These are phyloP conservation scores for Palythoa caribaeorum DNA, from an alignment of 92 coral and sea anemone genomes.

Conservation along the genomic window DNA sequence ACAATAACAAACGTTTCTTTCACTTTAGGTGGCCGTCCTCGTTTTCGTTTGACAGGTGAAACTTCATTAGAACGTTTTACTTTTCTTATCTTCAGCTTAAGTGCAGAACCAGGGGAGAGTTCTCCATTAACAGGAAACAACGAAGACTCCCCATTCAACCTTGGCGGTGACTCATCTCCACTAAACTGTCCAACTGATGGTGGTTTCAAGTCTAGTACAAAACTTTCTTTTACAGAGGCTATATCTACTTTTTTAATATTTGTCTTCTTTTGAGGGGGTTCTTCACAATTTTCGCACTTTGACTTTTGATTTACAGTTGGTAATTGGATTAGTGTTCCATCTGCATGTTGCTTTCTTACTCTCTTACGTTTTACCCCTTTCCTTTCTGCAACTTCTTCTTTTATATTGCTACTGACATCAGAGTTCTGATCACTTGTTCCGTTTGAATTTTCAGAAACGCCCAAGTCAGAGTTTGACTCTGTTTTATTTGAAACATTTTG, in stretches of 20 bases:
- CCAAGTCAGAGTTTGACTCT: neutral
- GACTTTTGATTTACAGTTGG: constrained; percentile 32
- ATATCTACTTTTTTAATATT: constrained; percentile 19
- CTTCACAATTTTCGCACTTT: constrained; percentile 23
- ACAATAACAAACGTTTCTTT: constrained; percentile 82
- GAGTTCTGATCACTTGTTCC: constrained; percentile 26
- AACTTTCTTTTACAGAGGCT: constrained; percentile 35
- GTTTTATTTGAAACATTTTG: constrained; percentile 28
- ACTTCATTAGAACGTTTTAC: constrained; percentile 67
- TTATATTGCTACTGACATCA: neutral
- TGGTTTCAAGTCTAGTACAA: constrained; percentile 29
- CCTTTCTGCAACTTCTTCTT: neutral
- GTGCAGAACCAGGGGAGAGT: constrained; percentile 81
- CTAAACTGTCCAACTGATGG: constrained; percentile 23
- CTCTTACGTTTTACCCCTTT: constrained; percentile 31
- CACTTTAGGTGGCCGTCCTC: constrained; percentile 83
- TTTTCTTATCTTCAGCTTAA: constrained; percentile 85
- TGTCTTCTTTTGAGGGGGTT: constrained; percentile 48
- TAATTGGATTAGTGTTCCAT: constrained; percentile 24
- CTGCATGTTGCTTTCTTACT: constrained; percentile 43
- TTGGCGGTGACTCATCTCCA: constrained; percentile 59
- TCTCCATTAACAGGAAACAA: constrained; percentile 68
- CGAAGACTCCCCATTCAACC: constrained; percentile 74
- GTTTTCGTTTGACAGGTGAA: constrained; percentile 71
- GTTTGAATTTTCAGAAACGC: constrained; percentile 16